Base-by-base conservation (phyloP, 2,113 vertebrate species). In the Xerus inauris region DNA sequence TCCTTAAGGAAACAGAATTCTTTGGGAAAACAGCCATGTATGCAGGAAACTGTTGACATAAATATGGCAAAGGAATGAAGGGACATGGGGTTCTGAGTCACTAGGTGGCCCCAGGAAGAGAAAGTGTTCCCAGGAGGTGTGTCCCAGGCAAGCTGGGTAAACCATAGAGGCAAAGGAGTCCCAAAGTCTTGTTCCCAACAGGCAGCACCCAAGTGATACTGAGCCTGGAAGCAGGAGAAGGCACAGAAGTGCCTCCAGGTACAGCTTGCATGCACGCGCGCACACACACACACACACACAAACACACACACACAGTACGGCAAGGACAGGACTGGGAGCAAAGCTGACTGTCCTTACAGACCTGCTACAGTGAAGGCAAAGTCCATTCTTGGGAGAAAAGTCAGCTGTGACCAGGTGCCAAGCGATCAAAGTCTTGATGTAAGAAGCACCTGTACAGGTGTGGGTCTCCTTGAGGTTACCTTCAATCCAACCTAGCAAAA, bases 261-360 rank as follows among this genome's bases (percentile, higher is more conserved):
- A 17, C 5, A n/a, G 22, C 47, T 4, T 17, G 49, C 13, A 1
- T 14, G 1, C 54, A 8, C 17, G 3, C 6, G 19, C 19, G 2
- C 54, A 57, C 54, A 57, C 54, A 57, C 54, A 57, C 19, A 59
- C 57, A 59, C 57, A 59, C 20, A 59, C 57, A 59, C 57, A 51
- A 7, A 57, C 19, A 3, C 38, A 24, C 12, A 51, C 24, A 8
- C 30, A 16, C 5, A 13, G 32, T 32, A 24, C 0, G 26, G 40
- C 32, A 75, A 19, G 22, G 59, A 38, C 65, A 59, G 69, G 8
- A n/a, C 22, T 49, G 0, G 42, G 10, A 24, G 3, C 3, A 1
- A 67, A 64, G 59, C n/a, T 45, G 8, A 1, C 45, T 14, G 38
- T 26, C 89, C 72, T 59, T 28, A 72, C 45, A 57, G 19, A 47